phyloP scores from a whole-genome alignment of 1,140 invertebrate genomes.

The Drosophila leontia region DNA sequence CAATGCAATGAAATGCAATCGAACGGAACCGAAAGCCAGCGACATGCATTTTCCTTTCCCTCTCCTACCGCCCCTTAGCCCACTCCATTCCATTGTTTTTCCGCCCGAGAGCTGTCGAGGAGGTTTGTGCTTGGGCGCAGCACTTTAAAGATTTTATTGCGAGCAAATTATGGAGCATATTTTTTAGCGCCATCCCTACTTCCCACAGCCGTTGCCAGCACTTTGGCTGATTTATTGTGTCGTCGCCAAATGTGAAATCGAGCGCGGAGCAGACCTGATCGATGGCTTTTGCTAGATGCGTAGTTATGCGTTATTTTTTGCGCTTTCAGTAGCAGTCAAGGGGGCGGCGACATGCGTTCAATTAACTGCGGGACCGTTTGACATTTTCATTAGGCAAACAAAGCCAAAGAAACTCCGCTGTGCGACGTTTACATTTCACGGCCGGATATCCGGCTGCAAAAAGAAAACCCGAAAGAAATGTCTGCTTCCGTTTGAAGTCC shows the following conservation, averaged over 20 bases:
- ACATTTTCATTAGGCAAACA: slow-evolving; percentile 65
- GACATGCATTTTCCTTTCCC: slow-evolving; percentile 13
- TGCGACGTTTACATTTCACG: slow-evolving; percentile 75
- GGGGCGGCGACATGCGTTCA: slow-evolving; percentile 56
- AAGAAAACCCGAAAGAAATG: slow-evolving; percentile 73
- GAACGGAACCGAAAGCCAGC: slow-evolving; percentile 66
- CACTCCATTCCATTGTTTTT: slow-evolving; percentile 29
- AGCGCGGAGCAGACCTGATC: slow-evolving; percentile 60
- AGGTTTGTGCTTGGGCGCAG: slow-evolving; percentile 60
- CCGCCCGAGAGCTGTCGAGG: slow-evolving; percentile 30
- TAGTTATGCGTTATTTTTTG: slow-evolving; percentile 12
- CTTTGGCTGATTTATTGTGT: slow-evolving; percentile 60
- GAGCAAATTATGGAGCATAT: slow-evolving; percentile 80
- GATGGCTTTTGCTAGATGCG: slow-evolving; percentile 34
- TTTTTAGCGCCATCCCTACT: slow-evolving; percentile 40
- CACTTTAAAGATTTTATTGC: slow-evolving; percentile 77
- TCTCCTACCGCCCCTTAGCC: background rate
- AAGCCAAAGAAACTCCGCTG: slow-evolving; percentile 41
- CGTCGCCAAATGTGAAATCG: slow-evolving; percentile 68
- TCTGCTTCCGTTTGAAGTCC: slow-evolving; percentile 71
- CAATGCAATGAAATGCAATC: slow-evolving; percentile 69
- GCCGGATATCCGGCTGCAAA: slow-evolving; percentile 64
- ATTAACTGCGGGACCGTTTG: slow-evolving; percentile 66
- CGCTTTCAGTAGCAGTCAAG: slow-evolving; percentile 24
- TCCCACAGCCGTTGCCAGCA: background rate